These are phyloP conservation scores for Rallus limicola DNA, from an alignment of 2,113 vertebrate genomes.

Conservation along the genomic window DNA sequence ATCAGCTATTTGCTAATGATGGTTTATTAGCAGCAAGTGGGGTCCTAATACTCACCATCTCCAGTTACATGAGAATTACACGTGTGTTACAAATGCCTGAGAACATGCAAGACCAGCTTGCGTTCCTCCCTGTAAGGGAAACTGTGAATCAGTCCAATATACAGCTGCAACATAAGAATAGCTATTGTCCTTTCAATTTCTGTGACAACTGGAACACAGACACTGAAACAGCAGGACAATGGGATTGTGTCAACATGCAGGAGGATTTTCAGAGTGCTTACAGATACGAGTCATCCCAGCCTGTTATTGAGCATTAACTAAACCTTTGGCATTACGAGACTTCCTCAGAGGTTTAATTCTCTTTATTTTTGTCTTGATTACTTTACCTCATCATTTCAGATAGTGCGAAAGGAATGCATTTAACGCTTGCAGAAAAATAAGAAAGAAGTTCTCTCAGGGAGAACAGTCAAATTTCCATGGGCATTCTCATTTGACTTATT, in stretches of 20 bases:
- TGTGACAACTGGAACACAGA: slow-evolving; percentile 26
- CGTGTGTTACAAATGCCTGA: not conserved
- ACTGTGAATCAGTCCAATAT: slow-evolving; percentile 1
- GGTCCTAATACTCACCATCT: not conserved
- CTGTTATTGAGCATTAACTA: slow-evolving; percentile 3
- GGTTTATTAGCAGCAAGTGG: not conserved
- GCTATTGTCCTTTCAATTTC: slow-evolving; percentile 50
- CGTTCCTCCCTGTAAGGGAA: slow-evolving; percentile 4
- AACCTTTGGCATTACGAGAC: slow-evolving; percentile 19
- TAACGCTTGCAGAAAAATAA: not conserved
- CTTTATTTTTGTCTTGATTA: slow-evolving; percentile 45
- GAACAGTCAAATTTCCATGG: not conserved
- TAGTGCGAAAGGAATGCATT: slow-evolving; percentile 22
- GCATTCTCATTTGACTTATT: not conserved
- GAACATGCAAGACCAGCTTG: not conserved
- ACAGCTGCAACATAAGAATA: slow-evolving; percentile 42
- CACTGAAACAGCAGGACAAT: slow-evolving; percentile 39
- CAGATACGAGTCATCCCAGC: slow-evolving; percentile 12
- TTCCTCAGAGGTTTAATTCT: slow-evolving; percentile 31
- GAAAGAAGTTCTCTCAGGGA: not conserved
- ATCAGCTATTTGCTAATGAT: not conserved
- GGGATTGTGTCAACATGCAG: slow-evolving; percentile 23
- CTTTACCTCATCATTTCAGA: not conserved
- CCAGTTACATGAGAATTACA: not conserved
- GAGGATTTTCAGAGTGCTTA: slow-evolving; percentile 32